Conservation (phyloP, 2,888 invertebrate genomes). For the Alcis repandata region DNA sequence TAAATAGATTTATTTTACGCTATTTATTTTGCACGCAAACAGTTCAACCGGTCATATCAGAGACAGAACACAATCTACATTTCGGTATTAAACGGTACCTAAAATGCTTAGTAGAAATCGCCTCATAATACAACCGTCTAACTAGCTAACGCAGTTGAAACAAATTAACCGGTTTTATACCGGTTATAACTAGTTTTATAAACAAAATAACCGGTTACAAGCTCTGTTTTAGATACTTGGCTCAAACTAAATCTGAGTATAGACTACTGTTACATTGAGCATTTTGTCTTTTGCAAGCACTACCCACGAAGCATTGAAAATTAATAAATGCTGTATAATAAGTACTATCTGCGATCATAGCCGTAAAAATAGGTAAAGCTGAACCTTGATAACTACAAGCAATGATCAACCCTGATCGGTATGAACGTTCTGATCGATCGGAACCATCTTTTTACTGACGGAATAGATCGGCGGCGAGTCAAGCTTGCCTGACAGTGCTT, state of each 20-base stretch:
- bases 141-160: too few species aligned
- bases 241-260: constrained; percentile 53
- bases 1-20: too few species aligned
- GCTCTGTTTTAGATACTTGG: constrained; percentile 41
- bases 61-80: too few species aligned
- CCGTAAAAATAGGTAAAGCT: constrained; percentile 63
- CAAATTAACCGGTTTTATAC: too few species aligned
- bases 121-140: too few species aligned
- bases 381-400: constrained; percentile 66
- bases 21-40: too few species aligned
- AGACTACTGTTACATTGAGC: constrained; percentile 61
- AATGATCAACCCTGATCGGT: constrained; percentile 72
- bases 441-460: constrained; percentile 77
- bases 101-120: too few species aligned
- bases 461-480: constrained; percentile 80
- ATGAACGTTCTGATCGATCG: constrained; percentile 69
- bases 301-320: constrained; percentile 58
- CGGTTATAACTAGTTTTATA: too few species aligned
- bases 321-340: constrained; percentile 53
- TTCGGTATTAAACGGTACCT: too few species aligned
- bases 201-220: not conserved
- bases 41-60: too few species aligned
- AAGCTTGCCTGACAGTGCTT: constrained; percentile 75
- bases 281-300: constrained; percentile 73
- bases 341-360: constrained; percentile 55